Base-by-base conservation (phyloP, 2,113 vertebrate genomes). In the Climacteris rufus region DNA sequence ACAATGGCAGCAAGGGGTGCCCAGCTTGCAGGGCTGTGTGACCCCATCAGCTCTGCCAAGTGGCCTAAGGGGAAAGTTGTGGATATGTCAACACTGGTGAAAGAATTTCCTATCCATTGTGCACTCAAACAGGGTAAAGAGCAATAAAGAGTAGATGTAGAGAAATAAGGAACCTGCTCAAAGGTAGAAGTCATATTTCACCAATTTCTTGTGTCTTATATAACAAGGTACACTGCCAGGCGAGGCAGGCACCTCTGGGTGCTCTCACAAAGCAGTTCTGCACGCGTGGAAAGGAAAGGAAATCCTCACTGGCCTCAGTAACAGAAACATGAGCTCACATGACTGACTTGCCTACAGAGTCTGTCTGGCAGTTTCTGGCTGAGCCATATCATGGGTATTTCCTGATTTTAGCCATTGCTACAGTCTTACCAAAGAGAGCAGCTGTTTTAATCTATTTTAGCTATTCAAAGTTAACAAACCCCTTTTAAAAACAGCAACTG, bases 401-500 rank as follows among this genome's bases (percentile, higher is more conserved):
- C 88, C 92, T 77, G 71, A 53, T 86, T 91, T 86, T 59, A 83
- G 70, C 75, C 65, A 53, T 21, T 72, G 45, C 61, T 70, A 11
- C 33, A 72, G 64, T 52, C 47, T 65, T 39, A 74, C 65, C 71
- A 83, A 79, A 91, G 75, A 40, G 50, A 92, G 68, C 60, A 88
- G 77, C 71, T 83, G 60, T 52, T 96, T 64, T 53, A 83, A 89
- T 82, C 76, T 75, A 13, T 81, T 68, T 56, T 39, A 91, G 85
- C 66, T 71, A 59, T 70, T 71, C 64, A 13, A 68, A 82, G 18
- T 85, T n/a, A 91, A 70, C 64, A 79, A 94, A 40, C 24, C 17
- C 61, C 65, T 71, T 24, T 89, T 53, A 87, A 89, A 81, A 95
- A 72, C 61, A 90, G 54, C 83, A 81, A 92, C 80, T 83, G 80